These are phyloP conservation scores for Malacosoma neustria DNA, from an alignment of 2,888 invertebrate genomes.

Conservation along the genomic window DNA sequence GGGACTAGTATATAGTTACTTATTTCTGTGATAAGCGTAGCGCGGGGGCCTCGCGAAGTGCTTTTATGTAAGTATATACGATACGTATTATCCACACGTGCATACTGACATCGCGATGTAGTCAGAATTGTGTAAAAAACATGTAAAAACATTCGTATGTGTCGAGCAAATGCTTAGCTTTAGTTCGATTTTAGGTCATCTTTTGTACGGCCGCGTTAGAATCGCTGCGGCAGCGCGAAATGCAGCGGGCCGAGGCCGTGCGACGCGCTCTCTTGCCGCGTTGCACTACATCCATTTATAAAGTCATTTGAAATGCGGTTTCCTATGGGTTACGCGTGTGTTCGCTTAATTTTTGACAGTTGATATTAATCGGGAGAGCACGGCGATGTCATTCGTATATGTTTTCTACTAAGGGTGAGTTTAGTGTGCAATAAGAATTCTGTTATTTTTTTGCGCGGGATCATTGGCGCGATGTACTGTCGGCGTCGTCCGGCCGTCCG, in stretches of 20 bases:
- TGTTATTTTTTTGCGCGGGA: constrained; percentile 70
- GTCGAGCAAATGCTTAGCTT: constrained; percentile 45
- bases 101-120: constrained; percentile 32
- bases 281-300: constrained; percentile 63
- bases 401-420: constrained; percentile 43
- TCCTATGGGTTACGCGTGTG: constrained; percentile 65
- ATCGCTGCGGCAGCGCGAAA: constrained; percentile 61
- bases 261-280: constrained; percentile 51
- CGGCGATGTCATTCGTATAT: constrained; percentile 52
- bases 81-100: constrained; percentile 35
- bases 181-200: constrained; percentile 72
- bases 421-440: constrained; percentile 33
- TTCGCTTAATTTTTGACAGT: constrained; percentile 74
- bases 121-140: constrained; percentile 59
- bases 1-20: constrained; percentile 73
- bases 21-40: constrained; percentile 74
- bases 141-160: constrained; percentile 43
- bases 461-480: constrained; percentile 53
- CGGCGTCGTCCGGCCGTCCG: constrained; percentile 46
- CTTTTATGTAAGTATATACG: constrained; percentile 63
- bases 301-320: constrained; percentile 60
- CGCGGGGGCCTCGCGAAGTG: constrained; percentile 63
- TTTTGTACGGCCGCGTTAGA: constrained; percentile 65
- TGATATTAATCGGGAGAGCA: constrained; percentile 53
- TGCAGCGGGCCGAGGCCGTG: constrained; percentile 70